These are phyloP conservation scores for Albula goreensis DNA, from an alignment of 2,113 vertebrate genomes.

Conservation along the genomic window DNA sequence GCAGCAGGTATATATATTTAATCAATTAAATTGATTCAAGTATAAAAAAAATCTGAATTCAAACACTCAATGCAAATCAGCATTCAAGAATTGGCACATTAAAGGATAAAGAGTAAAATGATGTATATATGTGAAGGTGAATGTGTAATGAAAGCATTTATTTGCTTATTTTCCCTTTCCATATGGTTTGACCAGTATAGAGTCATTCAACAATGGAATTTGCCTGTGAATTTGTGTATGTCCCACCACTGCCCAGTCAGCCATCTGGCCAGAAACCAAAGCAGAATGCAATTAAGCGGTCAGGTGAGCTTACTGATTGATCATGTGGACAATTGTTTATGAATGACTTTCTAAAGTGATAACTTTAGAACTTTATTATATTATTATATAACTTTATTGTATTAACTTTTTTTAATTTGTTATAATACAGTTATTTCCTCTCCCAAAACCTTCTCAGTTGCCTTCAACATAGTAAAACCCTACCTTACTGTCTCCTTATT, in stretches of 20 bases:
- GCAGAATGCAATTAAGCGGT: slow-evolving; percentile 47
- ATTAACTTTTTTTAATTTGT: neutral
- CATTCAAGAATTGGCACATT: neutral
- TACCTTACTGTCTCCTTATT: neutral
- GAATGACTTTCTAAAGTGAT: neutral
- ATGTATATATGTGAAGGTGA: neutral
- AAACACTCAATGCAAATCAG: neutral
- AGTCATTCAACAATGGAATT: slow-evolving; percentile 60
- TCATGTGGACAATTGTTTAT: neutral
- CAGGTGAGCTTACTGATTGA: slow-evolving; percentile 52
- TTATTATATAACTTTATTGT: neutral
- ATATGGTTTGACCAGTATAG: neutral
- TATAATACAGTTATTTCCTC: neutral
- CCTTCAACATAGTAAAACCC: neutral
- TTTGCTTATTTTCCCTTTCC: neutral
- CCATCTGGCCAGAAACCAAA: slow-evolving; percentile 28
- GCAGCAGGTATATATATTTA: neutral
- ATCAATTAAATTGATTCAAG: neutral
- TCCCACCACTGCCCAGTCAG: slow-evolving; percentile 45
- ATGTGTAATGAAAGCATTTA: neutral
- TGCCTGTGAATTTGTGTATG: slow-evolving; percentile 65
- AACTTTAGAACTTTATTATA: neutral
- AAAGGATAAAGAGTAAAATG: neutral
- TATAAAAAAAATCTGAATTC: neutral
- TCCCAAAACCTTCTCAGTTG: neutral